These are phyloP conservation scores for Ips nitidus DNA, from an alignment of 1,140 invertebrate species.

Conservation along the genomic window DNA sequence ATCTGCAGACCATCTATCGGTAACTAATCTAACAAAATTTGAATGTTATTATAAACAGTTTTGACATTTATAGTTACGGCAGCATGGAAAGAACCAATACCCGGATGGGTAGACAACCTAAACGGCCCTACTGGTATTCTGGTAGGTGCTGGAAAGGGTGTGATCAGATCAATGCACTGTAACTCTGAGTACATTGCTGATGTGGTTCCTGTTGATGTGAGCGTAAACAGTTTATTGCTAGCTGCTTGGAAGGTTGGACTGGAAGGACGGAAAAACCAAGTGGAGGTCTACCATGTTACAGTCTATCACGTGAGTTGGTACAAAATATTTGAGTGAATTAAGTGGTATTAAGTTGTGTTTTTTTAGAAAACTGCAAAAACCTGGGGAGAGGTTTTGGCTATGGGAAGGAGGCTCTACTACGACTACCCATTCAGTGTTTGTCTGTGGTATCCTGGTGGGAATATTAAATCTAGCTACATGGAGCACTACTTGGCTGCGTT, in stretches of 20 bases:
- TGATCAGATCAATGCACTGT: conserved; percentile 70
- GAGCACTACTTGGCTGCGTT: conserved; percentile 68
- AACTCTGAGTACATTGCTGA: conserved; percentile 65
- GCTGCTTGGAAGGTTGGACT: conserved; percentile 68
- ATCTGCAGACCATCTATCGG: conserved; percentile 77
- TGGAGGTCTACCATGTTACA: conserved; percentile 44
- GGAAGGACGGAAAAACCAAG: conserved; percentile 41
- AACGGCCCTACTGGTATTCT: conserved; percentile 88
- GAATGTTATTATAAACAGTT: not conserved
- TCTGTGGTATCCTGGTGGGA: conserved; percentile 80
- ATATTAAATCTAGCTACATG: conserved; percentile 67
- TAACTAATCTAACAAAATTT: conserved; percentile 50
- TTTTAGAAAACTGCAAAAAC: conserved; percentile 61
- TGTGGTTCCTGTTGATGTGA: conserved; percentile 80
- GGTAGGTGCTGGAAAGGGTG: conserved; percentile 78
- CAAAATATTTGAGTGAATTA: not conserved
- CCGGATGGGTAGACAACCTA: conserved; percentile 92
- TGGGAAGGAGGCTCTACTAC: conserved; percentile 62
- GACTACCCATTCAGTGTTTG: conserved; percentile 66
- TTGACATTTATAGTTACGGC: conserved; percentile 61
- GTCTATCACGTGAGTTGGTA: conserved; percentile 35
- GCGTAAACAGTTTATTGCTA: conserved; percentile 76
- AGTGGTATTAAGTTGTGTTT: not conserved
- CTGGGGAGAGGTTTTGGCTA: conserved; percentile 77
- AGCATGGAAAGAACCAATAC: conserved; percentile 68